A percentile compares a stretch with the other conserved stretches of the same genome.
phyloP scores from a whole-genome alignment of 2,113 vertebrate species.

The Danionella cerebrum region DNA sequence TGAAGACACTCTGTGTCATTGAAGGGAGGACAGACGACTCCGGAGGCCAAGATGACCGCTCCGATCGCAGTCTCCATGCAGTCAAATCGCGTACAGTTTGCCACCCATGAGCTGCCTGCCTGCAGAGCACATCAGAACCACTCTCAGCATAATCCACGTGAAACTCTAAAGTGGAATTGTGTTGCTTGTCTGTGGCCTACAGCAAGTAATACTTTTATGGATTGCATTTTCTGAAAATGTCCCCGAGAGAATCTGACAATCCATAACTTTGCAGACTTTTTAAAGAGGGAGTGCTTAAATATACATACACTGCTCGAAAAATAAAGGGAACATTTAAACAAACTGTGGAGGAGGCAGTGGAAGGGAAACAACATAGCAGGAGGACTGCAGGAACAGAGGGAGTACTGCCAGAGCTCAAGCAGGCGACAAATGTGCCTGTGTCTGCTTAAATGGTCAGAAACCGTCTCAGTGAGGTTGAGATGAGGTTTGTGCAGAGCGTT shows the following conservation, averaged over 20 bases:
- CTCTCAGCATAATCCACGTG: background rate
- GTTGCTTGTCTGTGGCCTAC: background rate
- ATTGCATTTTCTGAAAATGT: background rate
- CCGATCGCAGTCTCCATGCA: conserved; percentile 80
- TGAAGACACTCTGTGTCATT: conserved; percentile 92
- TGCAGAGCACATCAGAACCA: conserved; percentile 43
- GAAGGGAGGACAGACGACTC: conserved; percentile 88
- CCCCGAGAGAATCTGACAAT: background rate
- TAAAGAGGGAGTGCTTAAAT: background rate
- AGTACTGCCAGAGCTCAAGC: too few relatives aligned
- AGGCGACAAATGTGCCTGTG: too few relatives aligned
- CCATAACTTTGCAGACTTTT: background rate
- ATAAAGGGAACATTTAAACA: too few relatives aligned
- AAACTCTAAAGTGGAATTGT: background rate
- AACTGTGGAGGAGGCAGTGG: too few relatives aligned
- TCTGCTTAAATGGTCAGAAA: too few relatives aligned
- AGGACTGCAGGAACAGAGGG: too few relatives aligned
- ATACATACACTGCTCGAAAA: too few relatives aligned
- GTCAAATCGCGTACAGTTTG: conserved; percentile 85
- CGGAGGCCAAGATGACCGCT: conserved; percentile 73
- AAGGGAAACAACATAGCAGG: too few relatives aligned
- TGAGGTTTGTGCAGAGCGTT: too few relatives aligned
- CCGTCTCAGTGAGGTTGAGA: too few relatives aligned
- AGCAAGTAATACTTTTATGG: background rate
- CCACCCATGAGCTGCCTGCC: conserved; percentile 87